Conservation (phyloP, 2,113 vertebrate species). For the Aspiorhynchus laticeps region DNA sequence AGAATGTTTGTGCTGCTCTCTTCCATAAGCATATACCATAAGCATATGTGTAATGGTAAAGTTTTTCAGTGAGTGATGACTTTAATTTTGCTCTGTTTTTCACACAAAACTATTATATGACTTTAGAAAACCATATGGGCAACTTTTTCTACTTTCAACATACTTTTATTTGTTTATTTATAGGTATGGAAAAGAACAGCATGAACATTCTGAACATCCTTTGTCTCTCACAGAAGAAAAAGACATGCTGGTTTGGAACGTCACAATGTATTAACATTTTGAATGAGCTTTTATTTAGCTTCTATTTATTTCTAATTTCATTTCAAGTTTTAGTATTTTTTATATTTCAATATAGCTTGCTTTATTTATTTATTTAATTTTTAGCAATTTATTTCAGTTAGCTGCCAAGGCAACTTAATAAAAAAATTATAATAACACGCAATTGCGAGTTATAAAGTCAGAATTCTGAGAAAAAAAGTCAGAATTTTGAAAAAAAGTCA, state of each 20-base stretch:
- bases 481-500: too few species aligned
- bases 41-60: background rate
- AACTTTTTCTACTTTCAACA: background rate
- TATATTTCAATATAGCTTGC: background rate
- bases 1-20: background rate
- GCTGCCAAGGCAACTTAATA: background rate
- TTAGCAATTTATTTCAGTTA: background rate
- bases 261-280: background rate
- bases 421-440: too few species aligned
- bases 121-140: background rate
- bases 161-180: background rate
- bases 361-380: background rate
- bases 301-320: background rate
- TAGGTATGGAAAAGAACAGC: background rate
- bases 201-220: background rate
- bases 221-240: background rate
- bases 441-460: too few species aligned
- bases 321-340: background rate
- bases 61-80: too few species aligned
- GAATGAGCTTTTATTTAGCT: background rate
- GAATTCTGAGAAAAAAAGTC: too few species aligned
- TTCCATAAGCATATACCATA: background rate
- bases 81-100: background rate
- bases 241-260: background rate
- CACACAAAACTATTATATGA: background rate